These are phyloP conservation scores for Melitaea cinxia DNA, from an alignment of 1,140 invertebrate genomes.

Conservation along the genomic window DNA sequence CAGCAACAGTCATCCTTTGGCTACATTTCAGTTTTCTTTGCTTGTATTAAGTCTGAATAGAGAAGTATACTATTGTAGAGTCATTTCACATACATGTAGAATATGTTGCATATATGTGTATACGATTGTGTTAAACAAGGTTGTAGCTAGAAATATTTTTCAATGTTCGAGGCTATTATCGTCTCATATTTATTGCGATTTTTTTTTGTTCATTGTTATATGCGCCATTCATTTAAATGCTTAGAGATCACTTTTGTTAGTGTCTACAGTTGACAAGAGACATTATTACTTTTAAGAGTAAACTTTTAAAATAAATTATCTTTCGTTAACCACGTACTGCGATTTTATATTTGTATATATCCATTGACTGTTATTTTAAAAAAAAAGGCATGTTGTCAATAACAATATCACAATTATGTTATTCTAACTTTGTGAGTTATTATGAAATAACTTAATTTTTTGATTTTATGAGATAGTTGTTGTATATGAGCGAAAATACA, in stretches of 20 bases:
- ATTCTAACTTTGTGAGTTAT: background rate
- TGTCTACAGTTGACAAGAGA: slow-evolving; percentile 26
- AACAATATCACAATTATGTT: background rate
- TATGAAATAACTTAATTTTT: background rate
- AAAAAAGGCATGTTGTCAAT: slow-evolving; percentile 34
- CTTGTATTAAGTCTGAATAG: background rate
- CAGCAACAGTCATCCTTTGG: slow-evolving; percentile 6
- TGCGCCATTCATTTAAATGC: slow-evolving; percentile 8
- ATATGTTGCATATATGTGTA: too few species aligned
- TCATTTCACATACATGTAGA: background rate
- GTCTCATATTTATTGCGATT: slow-evolving; percentile 14
- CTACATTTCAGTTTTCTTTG: background rate
- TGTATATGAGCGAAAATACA: too few species aligned
- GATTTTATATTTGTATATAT: slow-evolving; percentile 31
- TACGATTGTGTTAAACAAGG: background rate
- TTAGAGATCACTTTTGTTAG: slow-evolving; percentile 17
- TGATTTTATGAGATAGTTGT: too few species aligned
- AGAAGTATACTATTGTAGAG: background rate
- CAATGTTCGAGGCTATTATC: slow-evolving; percentile 2
- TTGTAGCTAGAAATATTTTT: slow-evolving; percentile 8
- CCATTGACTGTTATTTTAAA: slow-evolving; percentile 24
- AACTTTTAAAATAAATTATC: slow-evolving; percentile 28
- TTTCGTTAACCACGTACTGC: slow-evolving; percentile 27
- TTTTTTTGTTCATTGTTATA: slow-evolving; percentile 11
- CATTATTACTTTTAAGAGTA: slow-evolving; percentile 25